Evolutionary conservation across 2,888 invertebrate genomes (phyloP).

Genomic region (Drosophila suboccidentalis): DNA sequence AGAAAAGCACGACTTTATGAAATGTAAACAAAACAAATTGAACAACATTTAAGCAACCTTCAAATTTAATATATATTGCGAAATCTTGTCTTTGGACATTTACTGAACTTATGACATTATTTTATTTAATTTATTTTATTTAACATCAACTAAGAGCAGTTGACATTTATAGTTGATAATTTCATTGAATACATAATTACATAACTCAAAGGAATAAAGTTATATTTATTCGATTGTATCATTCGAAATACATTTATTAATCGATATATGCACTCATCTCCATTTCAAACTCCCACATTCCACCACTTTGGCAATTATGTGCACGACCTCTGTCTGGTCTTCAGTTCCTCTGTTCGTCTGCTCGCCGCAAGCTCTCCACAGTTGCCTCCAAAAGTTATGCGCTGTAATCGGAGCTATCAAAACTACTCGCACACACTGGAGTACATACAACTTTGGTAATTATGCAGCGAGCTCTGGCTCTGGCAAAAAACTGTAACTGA

Average conservation of each 20-base stretch:
- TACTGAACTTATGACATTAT: no score
- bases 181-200: no score
- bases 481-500: constrained; percentile 41
- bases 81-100: no score
- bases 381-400: constrained; percentile 33
- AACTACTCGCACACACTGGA: constrained; percentile 48
- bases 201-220: no score
- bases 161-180: no score
- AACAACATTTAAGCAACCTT: background rate
- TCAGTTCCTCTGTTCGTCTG: constrained; percentile 6
- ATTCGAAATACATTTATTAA: background rate
- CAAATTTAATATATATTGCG: no score
- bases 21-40: background rate
- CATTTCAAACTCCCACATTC: background rate
- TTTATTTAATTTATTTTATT: no score
- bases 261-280: constrained; percentile 2
- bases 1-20: background rate
- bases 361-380: background rate
- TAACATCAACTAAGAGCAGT: no score
- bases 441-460: constrained; percentile 63
- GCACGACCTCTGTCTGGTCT: constrained; percentile 10
- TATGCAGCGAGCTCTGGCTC: constrained; percentile 50
- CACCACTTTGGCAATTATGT: constrained; percentile 5
- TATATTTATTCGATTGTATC: background rate
- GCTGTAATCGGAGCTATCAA: constrained; percentile 70